Evolutionary conservation across 2,113 vertebrate species (phyloP), one percentile per base, ranked within the genome.

Genomic region (Peromyscus leucopus): DNA sequence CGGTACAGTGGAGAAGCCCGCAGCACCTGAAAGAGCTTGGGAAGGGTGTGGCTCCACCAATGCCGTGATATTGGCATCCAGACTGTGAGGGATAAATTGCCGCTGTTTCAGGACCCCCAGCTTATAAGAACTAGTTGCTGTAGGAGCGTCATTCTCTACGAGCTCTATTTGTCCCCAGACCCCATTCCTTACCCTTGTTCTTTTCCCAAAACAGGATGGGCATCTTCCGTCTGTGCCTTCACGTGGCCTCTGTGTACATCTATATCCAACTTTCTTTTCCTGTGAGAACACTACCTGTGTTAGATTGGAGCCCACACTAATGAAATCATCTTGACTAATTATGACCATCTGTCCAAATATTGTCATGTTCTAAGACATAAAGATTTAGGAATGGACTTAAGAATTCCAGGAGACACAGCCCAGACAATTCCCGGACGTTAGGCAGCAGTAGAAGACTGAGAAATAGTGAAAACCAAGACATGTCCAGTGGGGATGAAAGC

Each of bases 31-130:
- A 83, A 24, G 59, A 69, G 46, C 46, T 51, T 28, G 22, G 19
- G 16, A 24, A 48, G 17, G 51, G 24, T 1, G 1, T 0, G 28
- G 33, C 5, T 24, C 72, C 1, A 33, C 2, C 11, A 9, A 21
- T 15, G 21, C 39, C 83, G 67, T 67, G 83, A 19, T 33, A 33
- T 2, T 65, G 39, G 8, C 39, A 46, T 31, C 12, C 42, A 84
- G 39, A 69, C 24, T 2, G 11, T 39, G 86, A 48, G 71, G 48
- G 51, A 46, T 19, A 21, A 22, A 67, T 33, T 55, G 39, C 57
- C 51, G 24, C 16, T 75, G 16, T 51, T 51, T 67, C 24, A 61
- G 51, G 31, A 55, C n/a, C 22, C 36, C 65, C 11, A 46, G 22
- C 63, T 51, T 57, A 1, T 24, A 12, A 7, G 26, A 15, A 63